Evolutionary conservation across 2,113 vertebrate species (phyloP), one percentile per base, ranked within the genome.

Genomic region (Sander vitreus): DNA sequence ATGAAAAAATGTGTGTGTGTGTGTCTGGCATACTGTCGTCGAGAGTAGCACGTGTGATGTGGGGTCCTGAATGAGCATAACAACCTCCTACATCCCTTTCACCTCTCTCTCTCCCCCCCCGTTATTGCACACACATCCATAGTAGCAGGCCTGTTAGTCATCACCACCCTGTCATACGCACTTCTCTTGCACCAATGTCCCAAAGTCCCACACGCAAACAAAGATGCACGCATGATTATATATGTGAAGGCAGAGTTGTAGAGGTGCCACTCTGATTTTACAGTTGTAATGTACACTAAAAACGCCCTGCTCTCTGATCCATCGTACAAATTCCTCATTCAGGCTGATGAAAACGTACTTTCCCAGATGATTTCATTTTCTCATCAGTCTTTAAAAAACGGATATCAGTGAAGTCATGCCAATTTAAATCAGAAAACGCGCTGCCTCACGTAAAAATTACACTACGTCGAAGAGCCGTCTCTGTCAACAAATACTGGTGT

Each of bases 1-100:
- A 2, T 27, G 27, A 27, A 21, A 39, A 50, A 19, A n/a, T 55
- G 70, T 25, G 30, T 30, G 30, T 30, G 30, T 30, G 30, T 30
- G 33, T 33, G 33, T 33, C 33, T 33, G 18, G 47, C 4, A 67
- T 3, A 7, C 33, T 25, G 60, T 3, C n/a, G 19, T 53, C 51
- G 25, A 57, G 74, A 85, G 76, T 39, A 81, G 83, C 73, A 70
- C 13, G 21, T 51, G 76, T 72, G 78, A 75, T 83, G 79, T 74
- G 50, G 14, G 27, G 36, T 43, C 73, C 80, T 18, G 84, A 88
- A 90, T 90, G 85, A 91, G 87, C 82, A 90, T 91, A 87, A 88
- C 77, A 81, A 78, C 80, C 78, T 86, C 86, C 66, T 53, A 76
- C 88, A 82, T 57, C 65, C 71, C 36, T 64, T 86, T 81, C 87